phyloP scores from a whole-genome alignment of 2,888 invertebrate species.

The Folsomia candida region DNA sequence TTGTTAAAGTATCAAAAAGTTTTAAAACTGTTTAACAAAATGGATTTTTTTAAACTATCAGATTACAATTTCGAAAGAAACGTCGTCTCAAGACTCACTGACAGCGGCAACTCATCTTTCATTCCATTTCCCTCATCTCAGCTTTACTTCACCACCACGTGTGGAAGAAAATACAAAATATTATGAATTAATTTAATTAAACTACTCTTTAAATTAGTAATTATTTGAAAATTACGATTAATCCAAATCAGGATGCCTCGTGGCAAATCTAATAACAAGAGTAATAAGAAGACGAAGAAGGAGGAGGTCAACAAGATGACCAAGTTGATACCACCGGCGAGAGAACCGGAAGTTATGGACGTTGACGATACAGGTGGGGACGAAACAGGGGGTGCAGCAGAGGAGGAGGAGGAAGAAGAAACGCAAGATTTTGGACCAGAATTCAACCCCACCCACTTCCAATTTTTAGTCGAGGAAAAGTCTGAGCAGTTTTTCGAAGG shows the following conservation, averaged over 20 bases:
- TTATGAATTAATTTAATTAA: not conserved
- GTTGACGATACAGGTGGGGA: conserved; percentile 7
- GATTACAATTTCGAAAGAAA: too few species aligned
- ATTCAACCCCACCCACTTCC: conserved; percentile 14
- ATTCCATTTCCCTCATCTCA: not conserved
- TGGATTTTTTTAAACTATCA: too few species aligned
- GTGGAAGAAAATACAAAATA: not conserved
- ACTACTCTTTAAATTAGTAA: too few species aligned
- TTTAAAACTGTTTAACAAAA: too few species aligned
- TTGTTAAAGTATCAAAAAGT: too few species aligned
- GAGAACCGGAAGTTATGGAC: not conserved
- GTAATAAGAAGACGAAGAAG: not conserved
- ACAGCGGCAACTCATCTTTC: not conserved
- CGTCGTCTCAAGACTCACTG: too few species aligned
- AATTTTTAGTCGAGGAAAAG: conserved; percentile 13
- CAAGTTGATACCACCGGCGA: not conserved
- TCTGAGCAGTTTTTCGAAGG: conserved; percentile 10
- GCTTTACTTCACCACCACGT: too few species aligned
- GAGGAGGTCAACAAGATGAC: not conserved
- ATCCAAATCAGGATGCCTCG: not conserved
- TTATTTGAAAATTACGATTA: too few species aligned
- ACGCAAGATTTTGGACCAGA: conserved; percentile 19
- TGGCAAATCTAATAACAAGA: not conserved
- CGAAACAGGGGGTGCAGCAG: conserved; percentile 6
- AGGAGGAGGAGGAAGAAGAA: conserved; percentile 20